Percentiles rank a stretch among this genome's conserved stretches.
Conservation (phyloP, 37 sponge, comb jelly and placozoan genomes). For the Ephydatia muelleri region DNA sequence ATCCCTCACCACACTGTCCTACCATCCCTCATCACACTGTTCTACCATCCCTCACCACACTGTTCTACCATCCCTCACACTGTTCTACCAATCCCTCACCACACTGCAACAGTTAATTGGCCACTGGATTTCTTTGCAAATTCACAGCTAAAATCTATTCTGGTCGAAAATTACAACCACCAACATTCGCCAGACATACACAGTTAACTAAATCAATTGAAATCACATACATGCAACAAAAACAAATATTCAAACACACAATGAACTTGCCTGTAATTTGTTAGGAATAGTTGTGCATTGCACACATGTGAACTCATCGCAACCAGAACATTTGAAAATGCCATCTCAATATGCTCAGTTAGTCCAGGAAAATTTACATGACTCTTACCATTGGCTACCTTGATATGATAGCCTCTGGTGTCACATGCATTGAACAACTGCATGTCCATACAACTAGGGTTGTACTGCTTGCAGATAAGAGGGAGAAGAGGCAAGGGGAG, state of each 20-base stretch:
- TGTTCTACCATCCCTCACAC: too few species aligned
- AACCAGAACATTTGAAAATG: constrained; percentile 73
- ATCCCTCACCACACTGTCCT: too few species aligned
- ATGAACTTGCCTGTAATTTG: constrained; percentile 78
- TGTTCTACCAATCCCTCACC: too few species aligned
- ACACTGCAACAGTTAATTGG: too few species aligned
- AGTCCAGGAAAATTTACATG: constrained; percentile 69
- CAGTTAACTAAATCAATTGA: background rate
- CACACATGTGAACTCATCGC: constrained; percentile 61
- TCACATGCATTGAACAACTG: constrained; percentile 33
- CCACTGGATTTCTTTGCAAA: too few species aligned
- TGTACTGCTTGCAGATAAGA: background rate
- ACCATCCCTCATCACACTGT: too few species aligned
- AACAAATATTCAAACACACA: background rate
- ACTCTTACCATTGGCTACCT: constrained; percentile 35
- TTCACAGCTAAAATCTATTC: too few species aligned
- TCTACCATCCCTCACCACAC: too few species aligned
- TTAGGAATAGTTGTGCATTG: constrained; percentile 70
- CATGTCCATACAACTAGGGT: background rate
- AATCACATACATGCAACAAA: background rate
- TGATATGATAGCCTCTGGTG: constrained; percentile 56
- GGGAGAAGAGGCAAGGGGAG: background rate
- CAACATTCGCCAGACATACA: too few species aligned
- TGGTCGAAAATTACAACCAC: too few species aligned
- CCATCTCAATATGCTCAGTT: constrained; percentile 81